Evolutionary conservation across 2,797 vertebrate species (phyloP), one percentile per base, ranked within the genome.

Genomic region (Corythornis leucogaster): DNA sequence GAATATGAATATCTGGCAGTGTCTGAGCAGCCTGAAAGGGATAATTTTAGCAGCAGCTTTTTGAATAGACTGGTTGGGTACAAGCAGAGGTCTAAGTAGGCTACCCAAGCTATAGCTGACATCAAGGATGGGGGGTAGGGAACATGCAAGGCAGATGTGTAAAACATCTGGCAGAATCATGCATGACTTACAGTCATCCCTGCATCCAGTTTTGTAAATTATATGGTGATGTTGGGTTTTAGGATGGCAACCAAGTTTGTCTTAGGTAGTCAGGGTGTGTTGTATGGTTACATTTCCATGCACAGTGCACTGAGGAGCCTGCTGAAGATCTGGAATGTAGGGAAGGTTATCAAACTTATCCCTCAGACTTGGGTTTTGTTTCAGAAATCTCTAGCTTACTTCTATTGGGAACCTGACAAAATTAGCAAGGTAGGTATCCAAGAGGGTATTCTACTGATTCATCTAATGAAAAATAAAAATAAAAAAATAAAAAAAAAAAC

Each of bases 41-140:
- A 89, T 86, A 82, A 95, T 91, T 96, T 95, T 95, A 91, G 83
- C 61, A 71, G 38, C 50, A 62, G 33, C 71, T 64, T 92, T 90
- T 92, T 87, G 61, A 88, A 88, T 80, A 62, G 51, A 6, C 31
- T n/a, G 38, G 50, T n/a, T 95, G 71, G 53, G 30, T 90, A 45
- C 83, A 87, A 91, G 80, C 83, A 64, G 85, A 91, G 78, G 62
- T 82, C 1, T 61, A 92, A 85, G 83, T n/a, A 87, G 79, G 69
- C 75, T 89, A 61, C 45, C 35, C 16, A 74, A 61, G 38, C 70
- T 68, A 20, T 25, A 63, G 80, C 42, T 58, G 43, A 84, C 38
- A 77, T 82, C 75, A 88, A 86, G 58, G 61, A 38, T 45, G 53
- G 21, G 15, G 20, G 6, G 15, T 19, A 13, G 2, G 2, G 11